Conservation (phyloP, 2,797 vertebrate species). For the Clarias platycephalus region DNA sequence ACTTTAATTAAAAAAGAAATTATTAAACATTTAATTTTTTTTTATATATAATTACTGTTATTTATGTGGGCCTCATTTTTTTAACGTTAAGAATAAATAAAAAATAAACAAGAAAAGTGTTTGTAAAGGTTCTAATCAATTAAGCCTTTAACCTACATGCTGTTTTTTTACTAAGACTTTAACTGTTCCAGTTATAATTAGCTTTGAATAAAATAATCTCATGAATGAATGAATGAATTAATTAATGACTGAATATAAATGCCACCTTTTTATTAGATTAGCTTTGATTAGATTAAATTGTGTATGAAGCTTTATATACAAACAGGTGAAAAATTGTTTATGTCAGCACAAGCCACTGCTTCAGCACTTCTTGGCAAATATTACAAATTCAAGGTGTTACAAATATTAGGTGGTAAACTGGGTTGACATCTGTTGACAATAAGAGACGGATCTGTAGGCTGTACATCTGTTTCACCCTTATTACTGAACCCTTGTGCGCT, state of each 20-base stretch:
- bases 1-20: no score
- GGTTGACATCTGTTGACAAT: not conserved
- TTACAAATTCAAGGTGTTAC: not conserved
- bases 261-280: not conserved
- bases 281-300: not conserved
- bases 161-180: no score
- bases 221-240: not conserved
- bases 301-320: not conserved
- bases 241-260: not conserved
- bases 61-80: not conserved
- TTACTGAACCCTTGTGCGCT: not conserved
- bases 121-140: not conserved
- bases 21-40: no score
- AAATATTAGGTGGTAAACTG: not conserved
- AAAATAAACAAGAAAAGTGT: not conserved
- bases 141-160: not conserved
- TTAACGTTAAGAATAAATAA: not conserved
- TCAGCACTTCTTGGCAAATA: not conserved
- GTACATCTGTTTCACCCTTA: not conserved
- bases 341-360: not conserved
- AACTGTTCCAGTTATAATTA: not conserved
- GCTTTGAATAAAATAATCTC: not conserved
- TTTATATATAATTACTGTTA: no score
- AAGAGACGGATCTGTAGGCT: no score
- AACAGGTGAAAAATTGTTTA: not conserved